Base-by-base conservation (phyloP, 2,797 vertebrate species). In the Lithobates pipiens region DNA sequence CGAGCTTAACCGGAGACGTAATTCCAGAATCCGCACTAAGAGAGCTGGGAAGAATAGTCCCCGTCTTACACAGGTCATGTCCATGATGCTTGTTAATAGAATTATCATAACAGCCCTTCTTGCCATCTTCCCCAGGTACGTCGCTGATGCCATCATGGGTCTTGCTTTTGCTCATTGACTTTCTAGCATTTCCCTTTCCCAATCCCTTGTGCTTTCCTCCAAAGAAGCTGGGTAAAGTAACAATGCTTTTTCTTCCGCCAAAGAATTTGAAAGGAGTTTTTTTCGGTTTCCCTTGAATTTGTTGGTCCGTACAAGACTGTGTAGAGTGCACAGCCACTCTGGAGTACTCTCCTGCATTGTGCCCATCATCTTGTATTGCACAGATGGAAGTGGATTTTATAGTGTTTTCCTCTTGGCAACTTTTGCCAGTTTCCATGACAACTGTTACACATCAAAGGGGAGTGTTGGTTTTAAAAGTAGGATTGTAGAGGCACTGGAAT, bases 191-290 rank as follows among this genome's bases (percentile, higher is more conserved):
- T 78, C 89, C 94, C 88, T 96, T 98, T 76, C 88, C 95, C 21
- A 88, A 95, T 90, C 93, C 93, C 94, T 96, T 99, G 90, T 89
- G 95, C 82, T 95, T 95, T 57, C 96, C 96, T 3, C 97, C 95
- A 27, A 99, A 99, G 89, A 99, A 98, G 88, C 94, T 98, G 0
- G 98, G 98, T 85, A 99, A 92, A 34, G 98, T 96, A 86, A 98
- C 99, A 89, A 99, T 98, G 88, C 96, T 95, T 89, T 96, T 96
- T 85, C 97, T 97, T 77, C 97, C 96, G 15, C 97, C 96, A 5
- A 99, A 99, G 80, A 99, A 96, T 10, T 96, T 98, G 87, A 99
- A 94, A 15, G 98, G 96, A 0, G 97, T 96, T 92, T 97, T 97
- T 90, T 94, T 95, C 80, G 97, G 96, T 92, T 96, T 97, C 70